phyloP scores from a whole-genome alignment of 1,140 invertebrate genomes.

The Lepidostoma basale region DNA sequence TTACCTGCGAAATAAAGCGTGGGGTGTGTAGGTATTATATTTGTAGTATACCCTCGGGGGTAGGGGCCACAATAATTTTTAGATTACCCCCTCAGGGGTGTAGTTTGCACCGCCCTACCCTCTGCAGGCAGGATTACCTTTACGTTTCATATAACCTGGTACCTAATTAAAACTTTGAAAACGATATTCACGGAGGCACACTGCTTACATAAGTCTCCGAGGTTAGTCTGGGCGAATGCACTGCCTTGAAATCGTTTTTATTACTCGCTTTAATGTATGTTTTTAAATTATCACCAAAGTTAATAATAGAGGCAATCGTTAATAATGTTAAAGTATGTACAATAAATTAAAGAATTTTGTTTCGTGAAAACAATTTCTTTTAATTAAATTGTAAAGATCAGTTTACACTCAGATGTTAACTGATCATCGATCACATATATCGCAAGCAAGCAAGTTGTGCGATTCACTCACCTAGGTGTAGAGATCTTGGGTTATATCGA shows the following conservation, averaged over 20 bases:
- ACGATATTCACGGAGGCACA: slow-evolving; percentile 21
- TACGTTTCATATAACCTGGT: slow-evolving; percentile 39
- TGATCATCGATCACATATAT: too few species aligned
- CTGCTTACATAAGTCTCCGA: not conserved
- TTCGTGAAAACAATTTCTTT: too few species aligned
- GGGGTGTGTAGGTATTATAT: not conserved
- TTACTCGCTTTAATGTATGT: too few species aligned
- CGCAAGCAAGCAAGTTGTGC: too few species aligned
- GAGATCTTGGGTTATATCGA: too few species aligned
- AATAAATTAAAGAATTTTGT: too few species aligned
- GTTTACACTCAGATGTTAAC: too few species aligned
- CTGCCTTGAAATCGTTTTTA: not conserved
- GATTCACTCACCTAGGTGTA: too few species aligned
- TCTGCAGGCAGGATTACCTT: slow-evolving; percentile 7
- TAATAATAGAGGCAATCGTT: too few species aligned
- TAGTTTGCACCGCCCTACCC: slow-evolving; percentile 21
- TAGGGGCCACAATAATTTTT: slow-evolving; percentile 31
- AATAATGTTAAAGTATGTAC: too few species aligned
- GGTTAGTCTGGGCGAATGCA: not conserved
- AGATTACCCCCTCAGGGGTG: slow-evolving; percentile 33
- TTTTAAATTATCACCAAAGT: too few species aligned
- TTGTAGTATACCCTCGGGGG: not conserved
- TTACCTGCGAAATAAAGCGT: slow-evolving; percentile 9
- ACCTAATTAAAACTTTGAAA: slow-evolving; percentile 45
- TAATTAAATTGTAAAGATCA: too few species aligned